Percentiles rank a stretch among this genome's conserved stretches.
Conservation (phyloP, 92 coral and sea anemone genomes). For the Porites lobata region DNA sequence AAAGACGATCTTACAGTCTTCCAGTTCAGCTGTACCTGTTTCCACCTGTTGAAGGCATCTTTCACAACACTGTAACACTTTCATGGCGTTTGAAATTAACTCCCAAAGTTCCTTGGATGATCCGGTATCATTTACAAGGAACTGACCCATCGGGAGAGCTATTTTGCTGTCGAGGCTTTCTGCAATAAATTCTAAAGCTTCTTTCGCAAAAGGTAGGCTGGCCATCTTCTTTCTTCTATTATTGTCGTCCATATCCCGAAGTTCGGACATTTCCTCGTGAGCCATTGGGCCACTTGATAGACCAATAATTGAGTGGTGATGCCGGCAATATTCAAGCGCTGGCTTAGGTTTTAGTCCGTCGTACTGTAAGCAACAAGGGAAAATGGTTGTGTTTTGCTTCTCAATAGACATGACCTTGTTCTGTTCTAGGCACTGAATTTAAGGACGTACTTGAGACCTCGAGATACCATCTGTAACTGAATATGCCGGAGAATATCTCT, state of each 20-base stretch:
- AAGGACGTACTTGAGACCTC: conserved; percentile 9
- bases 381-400: neutral
- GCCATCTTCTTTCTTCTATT: conserved; percentile 14
- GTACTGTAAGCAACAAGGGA: conserved; percentile 9
- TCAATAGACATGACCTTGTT: conserved; percentile 14
- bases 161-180: conserved; percentile 25
- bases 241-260: conserved; percentile 15
- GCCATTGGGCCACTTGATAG: conserved; percentile 16
- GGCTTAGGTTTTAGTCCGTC: conserved; percentile 17
- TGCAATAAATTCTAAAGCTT: conserved; percentile 6
- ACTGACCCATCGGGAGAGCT: conserved; percentile 19
- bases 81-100: neutral
- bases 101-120: neutral
- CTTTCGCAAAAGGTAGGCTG: conserved; percentile 20
- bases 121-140: conserved; percentile 17
- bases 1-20: too few species aligned
- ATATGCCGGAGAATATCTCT: conserved; percentile 16
- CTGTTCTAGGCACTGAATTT: conserved; percentile 12
- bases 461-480: conserved; percentile 1
- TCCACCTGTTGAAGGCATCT: too few species aligned
- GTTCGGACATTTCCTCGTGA: conserved; percentile 7
- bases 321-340: conserved; percentile 23
- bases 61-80: neutral
- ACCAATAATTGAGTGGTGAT: conserved; percentile 13
- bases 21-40: too few species aligned